Base-by-base conservation (phyloP, 2,113 vertebrate genomes). In the Cromileptes altivelis region DNA sequence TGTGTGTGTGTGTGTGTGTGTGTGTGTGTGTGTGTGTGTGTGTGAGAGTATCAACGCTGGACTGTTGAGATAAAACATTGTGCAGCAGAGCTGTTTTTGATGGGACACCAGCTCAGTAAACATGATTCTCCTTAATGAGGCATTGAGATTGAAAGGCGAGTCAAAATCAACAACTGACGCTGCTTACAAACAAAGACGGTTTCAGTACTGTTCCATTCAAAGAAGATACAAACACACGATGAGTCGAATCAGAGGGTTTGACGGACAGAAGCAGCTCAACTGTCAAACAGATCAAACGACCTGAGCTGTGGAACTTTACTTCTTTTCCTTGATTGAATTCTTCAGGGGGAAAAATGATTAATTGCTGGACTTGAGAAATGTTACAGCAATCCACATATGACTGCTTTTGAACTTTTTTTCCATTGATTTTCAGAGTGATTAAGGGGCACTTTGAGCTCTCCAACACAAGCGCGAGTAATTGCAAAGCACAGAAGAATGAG, bases 381-480 rank as follows among this genome's bases (percentile, higher is more conserved):
- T 78, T 81, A 50, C 23, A 65, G 57, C 52, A 21, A 62, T 75
- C 64, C 72, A 77, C 45, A 8, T 62, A 61, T 55, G 65, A 53
- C 53, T 79, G 30, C 40, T 37, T 88, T 74, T 81, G 52, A 86
- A 72, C 70, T n/a, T 37, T 70, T 57, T 52, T 56, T 25, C 19
- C 37, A 71, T 76, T 80, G 75, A 86, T 77, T 79, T 72, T 53
- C 6, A 13, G 70, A 58, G 57, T 63, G 49, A 37, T 68, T 84
- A 76, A 50, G 49, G 82, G 65, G 60, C 42, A 72, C 85, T 89
- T 87, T 78, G 52, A 83, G 82, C 77, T 73, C 27, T 80, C 19
- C 0, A 53, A 80, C 42, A 63, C 50, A 57, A 65, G 64, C 9
- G 17, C 45, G 13, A 30, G 69, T 69, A 81, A 84, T 68, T 83